These are phyloP conservation scores for Taenaris catops DNA, from an alignment of 2,888 invertebrate species.

Conservation along the genomic window DNA sequence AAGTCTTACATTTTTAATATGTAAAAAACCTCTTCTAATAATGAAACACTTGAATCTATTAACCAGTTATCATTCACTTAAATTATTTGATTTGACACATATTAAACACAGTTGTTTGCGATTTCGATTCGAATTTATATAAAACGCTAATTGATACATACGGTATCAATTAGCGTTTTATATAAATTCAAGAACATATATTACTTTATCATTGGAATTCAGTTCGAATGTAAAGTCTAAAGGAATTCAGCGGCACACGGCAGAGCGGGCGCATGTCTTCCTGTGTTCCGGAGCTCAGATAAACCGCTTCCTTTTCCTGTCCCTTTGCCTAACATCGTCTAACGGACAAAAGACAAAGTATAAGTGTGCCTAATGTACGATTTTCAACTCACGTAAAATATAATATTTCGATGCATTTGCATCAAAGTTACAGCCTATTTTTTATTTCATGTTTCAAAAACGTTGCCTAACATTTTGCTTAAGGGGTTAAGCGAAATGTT, in stretches of 20 bases:
- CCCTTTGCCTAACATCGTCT: slow-evolving; percentile 71
- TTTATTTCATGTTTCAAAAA: too few relatives aligned
- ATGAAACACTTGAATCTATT: too few relatives aligned
- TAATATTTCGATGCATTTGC: too few relatives aligned
- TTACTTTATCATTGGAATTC: slow-evolving; percentile 45
- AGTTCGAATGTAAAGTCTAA: slow-evolving; percentile 57
- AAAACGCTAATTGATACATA: too few relatives aligned
- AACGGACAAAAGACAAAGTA: slow-evolving; percentile 66
- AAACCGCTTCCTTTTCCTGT: slow-evolving; percentile 76
- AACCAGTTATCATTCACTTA: too few relatives aligned
- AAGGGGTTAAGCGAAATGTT: too few relatives aligned
- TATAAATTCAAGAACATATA: slow-evolving; percentile 13
- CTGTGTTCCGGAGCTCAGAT: slow-evolving; percentile 73
- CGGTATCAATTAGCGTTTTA: not conserved
- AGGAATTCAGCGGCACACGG: slow-evolving; percentile 54
- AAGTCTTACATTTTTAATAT: too few relatives aligned
- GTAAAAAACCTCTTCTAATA: too few relatives aligned
- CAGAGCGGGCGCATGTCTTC: slow-evolving; percentile 65
- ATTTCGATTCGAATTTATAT: not conserved
- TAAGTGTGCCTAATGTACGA: slow-evolving; percentile 47
- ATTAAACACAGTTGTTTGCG: too few relatives aligned
- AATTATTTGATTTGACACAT: too few relatives aligned
- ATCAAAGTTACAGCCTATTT: too few relatives aligned
- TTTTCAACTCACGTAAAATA: slow-evolving; percentile 27
- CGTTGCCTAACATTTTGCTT: too few relatives aligned